Conservation (phyloP, 2,113 vertebrate species). For the Mobula birostris region DNA sequence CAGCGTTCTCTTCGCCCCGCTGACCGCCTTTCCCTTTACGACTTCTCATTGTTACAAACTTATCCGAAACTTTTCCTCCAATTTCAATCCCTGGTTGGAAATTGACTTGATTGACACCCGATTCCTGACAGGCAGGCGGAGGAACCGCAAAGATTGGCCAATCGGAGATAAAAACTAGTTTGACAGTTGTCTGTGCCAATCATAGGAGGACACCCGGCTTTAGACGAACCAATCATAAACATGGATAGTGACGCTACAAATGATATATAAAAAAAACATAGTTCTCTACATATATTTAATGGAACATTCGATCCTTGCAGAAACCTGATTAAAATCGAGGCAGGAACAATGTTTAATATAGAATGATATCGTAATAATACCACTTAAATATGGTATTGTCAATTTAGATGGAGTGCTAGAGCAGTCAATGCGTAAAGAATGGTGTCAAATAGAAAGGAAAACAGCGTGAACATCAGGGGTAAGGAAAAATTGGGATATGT, state of each 20-base stretch:
- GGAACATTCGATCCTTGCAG: background rate
- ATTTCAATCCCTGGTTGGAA: slow-evolving; percentile 36
- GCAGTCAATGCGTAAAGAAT: no score
- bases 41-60: slow-evolving; percentile 33
- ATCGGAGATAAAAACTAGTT: background rate
- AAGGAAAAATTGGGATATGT: no score
- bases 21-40: slow-evolving; percentile 55
- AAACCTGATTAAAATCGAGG: background rate
- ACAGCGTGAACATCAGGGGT: no score
- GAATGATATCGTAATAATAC: no score
- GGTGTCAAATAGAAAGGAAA: no score
- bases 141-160: background rate
- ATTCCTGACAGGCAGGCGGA: slow-evolving; percentile 46
- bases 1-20: slow-evolving; percentile 54
- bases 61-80: background rate
- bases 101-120: slow-evolving; percentile 41
- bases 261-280: background rate
- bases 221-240: background rate
- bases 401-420: no score
- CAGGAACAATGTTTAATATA: background rate
- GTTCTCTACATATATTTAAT: background rate
- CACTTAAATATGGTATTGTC: no score
- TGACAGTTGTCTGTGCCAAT: slow-evolving; percentile 24
- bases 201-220: background rate
- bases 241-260: background rate